Conservation (phyloP, 2,797 vertebrate species). For the Neoniphon sammara region DNA sequence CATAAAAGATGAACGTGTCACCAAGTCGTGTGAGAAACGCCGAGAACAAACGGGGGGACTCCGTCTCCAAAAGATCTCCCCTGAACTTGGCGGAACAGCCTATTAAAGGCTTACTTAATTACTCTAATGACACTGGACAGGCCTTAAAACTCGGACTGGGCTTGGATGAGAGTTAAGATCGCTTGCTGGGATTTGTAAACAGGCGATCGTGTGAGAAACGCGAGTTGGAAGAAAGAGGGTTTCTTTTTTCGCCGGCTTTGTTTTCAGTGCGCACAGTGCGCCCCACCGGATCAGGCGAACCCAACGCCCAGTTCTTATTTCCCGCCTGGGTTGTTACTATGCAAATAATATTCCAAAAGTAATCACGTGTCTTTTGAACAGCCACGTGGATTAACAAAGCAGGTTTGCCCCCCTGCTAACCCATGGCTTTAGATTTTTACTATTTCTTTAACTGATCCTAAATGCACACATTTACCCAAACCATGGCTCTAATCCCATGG, state of each 20-base stretch:
- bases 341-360: slow-evolving; percentile 86
- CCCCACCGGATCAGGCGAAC: slow-evolving; percentile 82
- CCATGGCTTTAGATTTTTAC: slow-evolving; percentile 83
- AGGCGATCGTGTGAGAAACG: slow-evolving; percentile 89
- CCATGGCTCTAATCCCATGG: slow-evolving; percentile 91
- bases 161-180: slow-evolving; percentile 85
- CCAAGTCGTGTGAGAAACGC: slow-evolving; percentile 99
- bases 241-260: slow-evolving; percentile 83
- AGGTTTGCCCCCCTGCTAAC: slow-evolving; percentile 88
- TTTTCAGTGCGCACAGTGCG: slow-evolving; percentile 85
- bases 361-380: slow-evolving; percentile 94
- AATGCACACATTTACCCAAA: slow-evolving; percentile 92
- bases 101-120: slow-evolving; percentile 99
- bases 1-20: slow-evolving; percentile 97
- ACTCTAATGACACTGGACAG: slow-evolving; percentile 99
- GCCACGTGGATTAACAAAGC: slow-evolving; percentile 99
- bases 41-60: slow-evolving; percentile 95
- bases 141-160: slow-evolving; percentile 92
- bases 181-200: slow-evolving; percentile 91
- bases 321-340: slow-evolving; percentile 86
- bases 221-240: slow-evolving; percentile 83
- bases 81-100: slow-evolving; percentile 99
- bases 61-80: slow-evolving; percentile 95
- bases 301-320: slow-evolving; percentile 80
- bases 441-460: slow-evolving; percentile 91